These are phyloP conservation scores for Semnopithecus entellus DNA, from an alignment of 2,113 vertebrate genomes.

Conservation along the genomic window DNA sequence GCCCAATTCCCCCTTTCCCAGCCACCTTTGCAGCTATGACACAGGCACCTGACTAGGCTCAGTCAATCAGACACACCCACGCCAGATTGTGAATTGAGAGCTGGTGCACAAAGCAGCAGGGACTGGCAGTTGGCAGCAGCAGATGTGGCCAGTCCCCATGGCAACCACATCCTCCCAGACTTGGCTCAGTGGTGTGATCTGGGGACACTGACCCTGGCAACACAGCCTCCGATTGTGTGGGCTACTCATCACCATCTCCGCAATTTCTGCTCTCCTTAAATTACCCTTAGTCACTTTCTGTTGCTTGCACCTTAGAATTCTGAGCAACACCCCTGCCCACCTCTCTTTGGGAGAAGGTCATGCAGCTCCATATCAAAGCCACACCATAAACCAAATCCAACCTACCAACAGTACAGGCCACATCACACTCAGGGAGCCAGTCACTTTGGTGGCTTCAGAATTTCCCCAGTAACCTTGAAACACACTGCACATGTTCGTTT, in stretches of 20 bases:
- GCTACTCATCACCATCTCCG: not conserved
- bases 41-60: not conserved
- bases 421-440: not conserved
- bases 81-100: not conserved
- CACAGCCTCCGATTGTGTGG: not conserved
- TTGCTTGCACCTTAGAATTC: too few relatives aligned
- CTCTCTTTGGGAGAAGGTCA: not conserved
- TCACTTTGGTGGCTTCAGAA: not conserved
- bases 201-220: not conserved
- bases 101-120: not conserved
- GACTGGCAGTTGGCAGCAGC: not conserved
- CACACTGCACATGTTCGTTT: not conserved
- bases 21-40: not conserved
- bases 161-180: not conserved
- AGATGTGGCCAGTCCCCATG: not conserved
- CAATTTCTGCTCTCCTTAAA: not conserved
- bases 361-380: not conserved
- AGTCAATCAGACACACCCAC: not conserved
- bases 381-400: not conserved
- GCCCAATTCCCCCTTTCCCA: too few relatives aligned
- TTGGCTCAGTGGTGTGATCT: not conserved
- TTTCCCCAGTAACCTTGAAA: slow-evolving; percentile 60
- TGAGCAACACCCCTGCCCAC: not conserved
- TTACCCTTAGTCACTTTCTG: not conserved
- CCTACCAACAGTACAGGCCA: not conserved